Conservation (phyloP, 2,888 invertebrate genomes). For the Xestia rhomboidea region DNA sequence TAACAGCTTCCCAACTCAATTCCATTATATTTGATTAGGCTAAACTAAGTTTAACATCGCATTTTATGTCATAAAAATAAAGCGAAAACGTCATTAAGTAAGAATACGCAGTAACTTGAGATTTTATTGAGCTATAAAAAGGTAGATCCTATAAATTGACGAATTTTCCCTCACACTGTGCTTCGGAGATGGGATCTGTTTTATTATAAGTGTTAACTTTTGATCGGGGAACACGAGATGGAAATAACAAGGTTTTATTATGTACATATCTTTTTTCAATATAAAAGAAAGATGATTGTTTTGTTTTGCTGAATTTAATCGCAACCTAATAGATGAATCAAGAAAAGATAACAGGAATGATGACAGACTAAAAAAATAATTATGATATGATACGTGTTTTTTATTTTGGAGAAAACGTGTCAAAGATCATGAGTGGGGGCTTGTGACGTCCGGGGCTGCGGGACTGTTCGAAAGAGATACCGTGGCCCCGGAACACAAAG, state of each 20-base stretch:
- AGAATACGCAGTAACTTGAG: constrained; percentile 54
- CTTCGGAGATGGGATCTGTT: constrained; percentile 26
- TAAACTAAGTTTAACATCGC: constrained; percentile 30
- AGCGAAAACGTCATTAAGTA: constrained; percentile 53
- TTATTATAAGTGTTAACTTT: constrained; percentile 42
- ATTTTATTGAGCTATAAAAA: constrained; percentile 61
- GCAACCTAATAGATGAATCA: neutral
- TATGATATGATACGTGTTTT: too few relatives aligned
- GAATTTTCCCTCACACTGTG: constrained; percentile 37
- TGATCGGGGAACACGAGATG: constrained; percentile 9
- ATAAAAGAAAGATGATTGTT: neutral
- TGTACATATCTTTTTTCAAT: neutral
- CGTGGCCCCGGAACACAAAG: too few relatives aligned
- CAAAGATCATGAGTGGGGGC: too few relatives aligned
- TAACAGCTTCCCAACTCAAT: constrained; percentile 1
- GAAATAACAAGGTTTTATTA: constrained; percentile 14
- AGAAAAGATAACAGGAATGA: neutral
- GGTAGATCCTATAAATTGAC: constrained; percentile 52
- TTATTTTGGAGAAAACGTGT: too few relatives aligned
- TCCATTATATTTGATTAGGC: constrained; percentile 24
- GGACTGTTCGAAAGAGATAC: too few relatives aligned
- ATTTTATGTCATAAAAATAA: constrained; percentile 51
- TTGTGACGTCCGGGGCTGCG: too few relatives aligned
- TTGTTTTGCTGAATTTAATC: neutral
- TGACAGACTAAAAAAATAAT: too few relatives aligned